Base-by-base conservation (phyloP, 2,113 vertebrate species). In the Otus sunia region DNA sequence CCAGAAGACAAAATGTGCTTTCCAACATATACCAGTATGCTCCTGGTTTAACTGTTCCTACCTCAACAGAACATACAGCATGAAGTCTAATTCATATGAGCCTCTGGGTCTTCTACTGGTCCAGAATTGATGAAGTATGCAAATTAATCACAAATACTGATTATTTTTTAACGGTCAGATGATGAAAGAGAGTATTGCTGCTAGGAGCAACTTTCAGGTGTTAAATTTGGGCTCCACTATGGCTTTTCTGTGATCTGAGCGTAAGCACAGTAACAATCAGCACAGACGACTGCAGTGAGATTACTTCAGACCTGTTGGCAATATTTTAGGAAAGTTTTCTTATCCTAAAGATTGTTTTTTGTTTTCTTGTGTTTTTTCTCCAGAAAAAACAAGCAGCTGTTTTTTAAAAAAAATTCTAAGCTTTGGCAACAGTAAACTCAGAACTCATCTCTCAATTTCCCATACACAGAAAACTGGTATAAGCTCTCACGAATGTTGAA, bases 291-390 rank as follows among this genome's bases (percentile, higher is more conserved):
- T 62, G 17, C 18, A 87, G 17, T 37, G 30, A 80, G 16, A 60
- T 55, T 53, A 56, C 17, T 92, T 56, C 55, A 55, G 17, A 49
- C 5, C 47, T 15, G 5, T 5, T 59, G 4, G 6, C 29, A 49
- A 49, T 62, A 43, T 56, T 63, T 84, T 43, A 81, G 11, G 52
- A 41, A 77, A 71, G 12, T 4, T 4, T 41, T 74, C 45, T 63
- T 37, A 58, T 37, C 23, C 23, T 47, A 80, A 76, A 73, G 39
- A 2, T 69, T 88, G 55, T 7, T 9, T 41, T 56, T 76, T 36
- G 6, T 6, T 59, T 69, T 69, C 20, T 5, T 52, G 43, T 7
- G 12, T 18, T 30, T 17, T 21, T 12, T 1, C 0, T 6, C 13
- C n/a, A 14, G 5, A 14, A 86, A 52, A 58, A 71, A 15, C 2